Evolutionary conservation across 2,888 invertebrate genomes (phyloP), one percentile per base, ranked within the genome.

Genomic region (Phragmatobia fuliginosa): DNA sequence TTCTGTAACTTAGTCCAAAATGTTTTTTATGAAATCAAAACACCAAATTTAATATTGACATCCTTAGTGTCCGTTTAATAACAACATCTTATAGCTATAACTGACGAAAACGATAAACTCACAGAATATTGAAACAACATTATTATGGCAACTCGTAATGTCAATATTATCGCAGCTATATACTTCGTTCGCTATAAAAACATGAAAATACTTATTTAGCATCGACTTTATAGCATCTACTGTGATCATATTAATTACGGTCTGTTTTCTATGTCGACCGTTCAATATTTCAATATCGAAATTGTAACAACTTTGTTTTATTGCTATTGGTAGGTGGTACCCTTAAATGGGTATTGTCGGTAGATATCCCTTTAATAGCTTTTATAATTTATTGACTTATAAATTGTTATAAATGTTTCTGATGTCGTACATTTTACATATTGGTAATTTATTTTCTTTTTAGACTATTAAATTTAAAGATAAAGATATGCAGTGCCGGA

Each of bases 141-240:
- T 85, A 86, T 86, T 82, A 81, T 81, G 76, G 82, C 79, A 74
- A 78, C 78, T 84, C 85, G 80, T 86, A 85, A 87, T 83, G 82
- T 86, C 83, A 84, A 85, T 85, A 87, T 87, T 85, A 85, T 83
- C 82, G 73, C 73, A 60, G 73, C 71, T 67, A 73, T 84, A 87
- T 88, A 86, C 83, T 84, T 85, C 79, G 77, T 74, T 67, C 66
- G 87, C 84, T 76, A 89, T 92, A 91, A 92, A 88, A 86, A 79
- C 76, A 86, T 85, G 86, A 81, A 87, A 89, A 88, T 86, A 89
- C 86, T 81, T 87, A 90, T 92, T 92, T 88, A 87, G 86, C 84
- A 80, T 85, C 83, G 81, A 84, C 79, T 91, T 92, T 90, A 92
- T 85, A 83, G 85, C 86, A 68, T 82, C 77, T 83, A 78, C 83